phyloP scores from a whole-genome alignment of 2,113 vertebrate genomes.

The Petroica traversi region DNA sequence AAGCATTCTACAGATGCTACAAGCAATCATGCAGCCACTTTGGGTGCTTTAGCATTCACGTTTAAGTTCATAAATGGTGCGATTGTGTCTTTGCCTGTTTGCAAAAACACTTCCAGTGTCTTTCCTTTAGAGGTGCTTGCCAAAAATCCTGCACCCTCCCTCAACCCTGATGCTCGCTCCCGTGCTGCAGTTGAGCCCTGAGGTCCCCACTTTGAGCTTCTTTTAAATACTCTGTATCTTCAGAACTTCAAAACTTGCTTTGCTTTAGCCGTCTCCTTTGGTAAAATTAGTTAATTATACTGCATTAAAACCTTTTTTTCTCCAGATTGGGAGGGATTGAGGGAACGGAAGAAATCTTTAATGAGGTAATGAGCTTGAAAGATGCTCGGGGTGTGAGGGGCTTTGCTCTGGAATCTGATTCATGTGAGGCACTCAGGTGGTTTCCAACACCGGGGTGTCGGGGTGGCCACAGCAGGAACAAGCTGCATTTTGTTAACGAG shows the following conservation, averaged over 20 bases:
- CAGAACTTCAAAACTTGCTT: background rate
- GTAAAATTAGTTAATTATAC: background rate
- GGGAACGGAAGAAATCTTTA: background rate
- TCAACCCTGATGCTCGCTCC: fast-evolving
- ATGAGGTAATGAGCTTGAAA: background rate
- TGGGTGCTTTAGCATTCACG: background rate
- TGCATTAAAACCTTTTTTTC: background rate
- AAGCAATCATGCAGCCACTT: background rate
- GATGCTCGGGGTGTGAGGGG: background rate
- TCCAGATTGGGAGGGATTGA: background rate
- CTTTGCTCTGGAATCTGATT: background rate
- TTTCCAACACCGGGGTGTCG: background rate
- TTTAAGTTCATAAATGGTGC: background rate
- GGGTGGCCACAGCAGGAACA: background rate
- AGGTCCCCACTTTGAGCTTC: background rate
- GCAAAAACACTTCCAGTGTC: background rate
- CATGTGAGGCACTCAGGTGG: background rate
- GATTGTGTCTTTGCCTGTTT: background rate
- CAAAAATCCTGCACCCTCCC: background rate
- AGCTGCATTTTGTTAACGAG: background rate
- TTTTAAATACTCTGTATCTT: background rate
- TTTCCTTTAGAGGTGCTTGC: background rate
- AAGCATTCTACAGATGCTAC: background rate
- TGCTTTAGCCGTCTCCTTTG: background rate
- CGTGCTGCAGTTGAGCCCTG: background rate